Evolutionary conservation across 2,797 vertebrate genomes (phyloP), one percentile per base, ranked within the genome.

Genomic region (Notolepis coatsorum): DNA sequence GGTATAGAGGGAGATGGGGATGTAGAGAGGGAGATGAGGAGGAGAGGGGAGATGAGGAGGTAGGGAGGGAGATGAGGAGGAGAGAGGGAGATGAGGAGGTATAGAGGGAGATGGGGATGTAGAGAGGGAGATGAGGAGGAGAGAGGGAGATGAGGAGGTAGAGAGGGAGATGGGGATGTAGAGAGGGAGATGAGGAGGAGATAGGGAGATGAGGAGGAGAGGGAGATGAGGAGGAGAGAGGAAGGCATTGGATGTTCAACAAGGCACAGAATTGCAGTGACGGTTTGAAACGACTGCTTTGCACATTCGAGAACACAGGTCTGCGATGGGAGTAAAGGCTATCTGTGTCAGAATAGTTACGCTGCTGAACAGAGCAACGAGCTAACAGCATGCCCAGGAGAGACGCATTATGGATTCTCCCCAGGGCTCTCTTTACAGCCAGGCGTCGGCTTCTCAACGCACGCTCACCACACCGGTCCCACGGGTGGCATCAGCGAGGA

Each of bases 251-350:
- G n/a, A 45, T 75, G 69, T 75, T 79, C 73, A 75, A 80, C 60
- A 75, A 85, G 67, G 52, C 66, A 68, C 41, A 55, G 56, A 82
- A 79, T 82, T 82, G 71, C 42, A 68, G 65, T 10, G 28, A 49
- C 45, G 49, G 18, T 71, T 58, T 15, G 55, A 57, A 58, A 69
- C 51, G 55, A 73, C 63, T 77, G 63, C 71, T 75, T 63, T 69
- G 71, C 37, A 78, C 71, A 79, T 82, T 68, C 69, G 48, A 81
- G 84, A 84, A 81, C 72, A 68, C 55, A 12, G 61, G 68, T 51
- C 66, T 84, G 67, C 84, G 84, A 89, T 87, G 73, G 85, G 70
- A 77, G 76, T 73, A 83, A 78, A 84, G 85, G 82, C 80, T 79
- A 88, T 80, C 79, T 73, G 48, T 55, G 76, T 79, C 81, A 79